phyloP scores from a whole-genome alignment of 2,888 invertebrate species.

The Temnothorax rugatulus region DNA sequence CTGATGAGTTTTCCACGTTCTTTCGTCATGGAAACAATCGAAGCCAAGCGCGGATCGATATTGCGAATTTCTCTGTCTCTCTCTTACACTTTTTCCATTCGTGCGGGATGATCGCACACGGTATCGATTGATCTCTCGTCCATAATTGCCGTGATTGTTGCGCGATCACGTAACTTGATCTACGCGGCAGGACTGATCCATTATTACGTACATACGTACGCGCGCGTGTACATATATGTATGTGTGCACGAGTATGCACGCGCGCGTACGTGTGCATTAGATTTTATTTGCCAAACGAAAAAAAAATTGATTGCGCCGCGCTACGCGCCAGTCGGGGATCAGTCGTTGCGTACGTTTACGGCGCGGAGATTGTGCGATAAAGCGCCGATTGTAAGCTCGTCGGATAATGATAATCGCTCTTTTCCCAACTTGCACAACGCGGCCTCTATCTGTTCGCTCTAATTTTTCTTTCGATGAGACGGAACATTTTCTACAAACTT shows the following conservation, averaged over 20 bases:
- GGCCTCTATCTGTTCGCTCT: slow-evolving; percentile 13
- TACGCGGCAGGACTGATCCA: slow-evolving; percentile 22
- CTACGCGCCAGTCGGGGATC: neutral
- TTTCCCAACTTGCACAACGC: neutral
- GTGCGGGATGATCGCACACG: neutral
- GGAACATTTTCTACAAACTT: neutral
- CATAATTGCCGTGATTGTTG: slow-evolving; percentile 43
- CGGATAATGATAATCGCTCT: slow-evolving; percentile 37
- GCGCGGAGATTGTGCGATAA: slow-evolving; percentile 30
- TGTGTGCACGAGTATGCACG: no score
- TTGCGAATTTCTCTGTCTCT: neutral
- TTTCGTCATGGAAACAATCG: neutral
- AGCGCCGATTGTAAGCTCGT: slow-evolving; percentile 26
- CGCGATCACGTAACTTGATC: slow-evolving; percentile 49
- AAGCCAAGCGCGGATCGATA: slow-evolving; percentile 4
- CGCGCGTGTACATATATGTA: no score
- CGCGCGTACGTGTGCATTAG: neutral
- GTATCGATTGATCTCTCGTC: slow-evolving; percentile 33
- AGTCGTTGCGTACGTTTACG: neutral
- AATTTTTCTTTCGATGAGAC: neutral
- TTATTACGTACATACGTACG: neutral
- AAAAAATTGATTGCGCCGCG: slow-evolving; percentile 51
- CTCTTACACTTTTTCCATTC: neutral
- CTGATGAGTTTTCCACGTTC: neutral
- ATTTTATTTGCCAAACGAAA: slow-evolving; percentile 40